These are phyloP conservation scores for Sesia apiformis DNA, from an alignment of 2,888 invertebrate species.

Conservation along the genomic window DNA sequence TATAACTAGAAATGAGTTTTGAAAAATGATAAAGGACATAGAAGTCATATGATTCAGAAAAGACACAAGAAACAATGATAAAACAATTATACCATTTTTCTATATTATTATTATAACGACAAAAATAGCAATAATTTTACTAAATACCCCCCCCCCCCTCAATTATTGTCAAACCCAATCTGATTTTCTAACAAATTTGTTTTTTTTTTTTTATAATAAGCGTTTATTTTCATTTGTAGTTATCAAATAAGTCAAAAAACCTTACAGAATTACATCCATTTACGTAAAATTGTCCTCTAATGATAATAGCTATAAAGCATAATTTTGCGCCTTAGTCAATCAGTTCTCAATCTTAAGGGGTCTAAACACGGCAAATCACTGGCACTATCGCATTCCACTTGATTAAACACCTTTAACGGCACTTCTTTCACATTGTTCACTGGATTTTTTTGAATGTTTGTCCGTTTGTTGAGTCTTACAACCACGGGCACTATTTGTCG, in stretches of 20 bases:
- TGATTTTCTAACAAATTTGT: slow-evolving; percentile 1
- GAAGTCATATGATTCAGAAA: too few species aligned
- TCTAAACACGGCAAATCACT: slow-evolving; percentile 52
- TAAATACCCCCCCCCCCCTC: too few species aligned
- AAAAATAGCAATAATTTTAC: too few species aligned
- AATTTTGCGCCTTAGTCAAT: slow-evolving; percentile 50
- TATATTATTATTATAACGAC: too few species aligned
- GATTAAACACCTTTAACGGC: slow-evolving; percentile 55
- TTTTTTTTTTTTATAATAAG: too few species aligned
- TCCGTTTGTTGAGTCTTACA: slow-evolving; percentile 12
- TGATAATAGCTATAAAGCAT: slow-evolving; percentile 48
- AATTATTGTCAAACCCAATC: slow-evolving; percentile 1
- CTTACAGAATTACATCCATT: too few species aligned
- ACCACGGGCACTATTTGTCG: slow-evolving; percentile 44
- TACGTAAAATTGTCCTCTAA: slow-evolving; percentile 12
- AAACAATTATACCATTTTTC: too few species aligned
- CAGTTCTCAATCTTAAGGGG: slow-evolving; percentile 54
- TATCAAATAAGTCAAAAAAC: too few species aligned
- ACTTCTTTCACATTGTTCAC: slow-evolving; percentile 48
- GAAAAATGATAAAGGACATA: too few species aligned
- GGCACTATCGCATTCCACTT: slow-evolving; percentile 37
- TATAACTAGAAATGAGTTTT: too few species aligned
- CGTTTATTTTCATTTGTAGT: too few species aligned
- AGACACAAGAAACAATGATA: too few species aligned
- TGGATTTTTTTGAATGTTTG: slow-evolving; percentile 13